Evolutionary conservation across 1,140 invertebrate genomes (phyloP), one percentile per base, ranked within the genome.

Genomic region (Leptinotarsa defecta): DNA sequence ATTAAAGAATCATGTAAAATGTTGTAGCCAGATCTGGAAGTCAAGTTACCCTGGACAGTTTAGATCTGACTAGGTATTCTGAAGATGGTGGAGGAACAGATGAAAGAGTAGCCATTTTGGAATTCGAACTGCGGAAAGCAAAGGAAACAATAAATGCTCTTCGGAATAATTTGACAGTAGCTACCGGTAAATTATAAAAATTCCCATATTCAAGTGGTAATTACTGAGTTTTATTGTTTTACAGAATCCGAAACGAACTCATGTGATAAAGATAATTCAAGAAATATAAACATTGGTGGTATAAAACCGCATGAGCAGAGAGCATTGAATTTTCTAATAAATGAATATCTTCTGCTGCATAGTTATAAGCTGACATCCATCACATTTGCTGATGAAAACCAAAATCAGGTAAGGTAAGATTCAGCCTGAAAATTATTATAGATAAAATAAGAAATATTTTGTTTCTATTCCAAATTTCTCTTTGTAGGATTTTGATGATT

Each of bases 381-480:
- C 57, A 96, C 95, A 27, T 97, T 96, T 87, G 92, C 94, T 65
- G 95, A 97, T 89, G 95, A 97, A 88, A 96, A 96, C 89, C 93
- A 94, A 83, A 90, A 95, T 84, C 94, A 96, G 88, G 92, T 92
- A 86, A 77, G 74, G 34, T 43, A 43, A 43, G 34, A 43, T 43
- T 43, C 8, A 43, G 68, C 43, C 43, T 71, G 34, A 43, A 43
- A 43, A 43, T 43, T 43, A 43, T 3, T 43, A 43, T 43, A 43
- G 34, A 43, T 43, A 8, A 11, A 43, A 43, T 11, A 43, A 43
- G 34, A 43, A 43, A 43, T 8, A 34, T 43, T 43, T 8, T 11
- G 8, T 43, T 43, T 43, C 34, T 43, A 43, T 43, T 43, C 34
- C 2, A 43, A 34, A 43, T 43, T 43, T 43, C 8, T 43, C 34